Conservation (phyloP, 1,140 invertebrate genomes). For the Cheumatopsyche charites region DNA sequence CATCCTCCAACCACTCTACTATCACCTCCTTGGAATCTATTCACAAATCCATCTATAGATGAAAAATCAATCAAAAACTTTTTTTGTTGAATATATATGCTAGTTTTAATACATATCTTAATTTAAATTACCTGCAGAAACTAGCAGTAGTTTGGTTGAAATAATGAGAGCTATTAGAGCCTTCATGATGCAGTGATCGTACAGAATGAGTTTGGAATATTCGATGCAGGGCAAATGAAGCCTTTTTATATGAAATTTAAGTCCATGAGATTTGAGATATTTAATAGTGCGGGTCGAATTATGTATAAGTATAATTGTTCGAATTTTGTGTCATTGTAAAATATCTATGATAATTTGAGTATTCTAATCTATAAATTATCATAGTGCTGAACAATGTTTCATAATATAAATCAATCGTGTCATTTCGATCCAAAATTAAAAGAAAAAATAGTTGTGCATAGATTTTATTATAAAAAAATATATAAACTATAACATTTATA, state of each 20-base stretch:
- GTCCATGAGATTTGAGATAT: not conserved
- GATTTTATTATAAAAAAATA: too few relatives aligned
- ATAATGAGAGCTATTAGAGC: not conserved
- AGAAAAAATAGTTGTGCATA: too few relatives aligned
- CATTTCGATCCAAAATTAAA: too few relatives aligned
- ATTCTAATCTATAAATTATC: too few relatives aligned
- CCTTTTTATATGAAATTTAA: constrained; percentile 14
- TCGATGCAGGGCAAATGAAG: not conserved
- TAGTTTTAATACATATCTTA: not conserved
- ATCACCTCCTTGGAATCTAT: not conserved
- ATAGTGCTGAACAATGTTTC: too few relatives aligned
- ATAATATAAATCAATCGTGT: too few relatives aligned
- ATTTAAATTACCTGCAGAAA: not conserved
- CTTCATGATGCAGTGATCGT: not conserved
- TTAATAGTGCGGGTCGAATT: constrained; percentile 4
- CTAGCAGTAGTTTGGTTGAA: not conserved
- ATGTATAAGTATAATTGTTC: not conserved
- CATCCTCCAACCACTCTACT: constrained; percentile 57
- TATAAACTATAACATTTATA: not conserved
- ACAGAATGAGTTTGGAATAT: not conserved
- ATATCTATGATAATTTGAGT: not conserved
- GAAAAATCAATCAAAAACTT: not conserved
- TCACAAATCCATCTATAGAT: not conserved
- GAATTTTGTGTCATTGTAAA: constrained; percentile 12
- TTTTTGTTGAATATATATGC: not conserved